phyloP scores from a whole-genome alignment of 2,113 vertebrate genomes.

The Eleginops maclovinus region DNA sequence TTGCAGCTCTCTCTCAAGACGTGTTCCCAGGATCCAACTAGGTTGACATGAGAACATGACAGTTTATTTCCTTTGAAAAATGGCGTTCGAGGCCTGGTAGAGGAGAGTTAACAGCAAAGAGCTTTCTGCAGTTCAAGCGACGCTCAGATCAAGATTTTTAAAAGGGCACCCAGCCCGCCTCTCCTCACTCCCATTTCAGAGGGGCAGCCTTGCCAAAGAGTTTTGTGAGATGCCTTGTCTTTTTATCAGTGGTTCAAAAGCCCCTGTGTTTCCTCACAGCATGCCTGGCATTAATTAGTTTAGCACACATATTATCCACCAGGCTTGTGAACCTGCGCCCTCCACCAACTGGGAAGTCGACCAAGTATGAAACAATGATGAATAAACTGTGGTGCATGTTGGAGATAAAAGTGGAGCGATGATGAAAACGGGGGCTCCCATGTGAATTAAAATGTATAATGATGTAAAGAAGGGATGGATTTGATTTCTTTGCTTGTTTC shows the following conservation, averaged over 20 bases:
- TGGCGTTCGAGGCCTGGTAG: slow-evolving; percentile 15
- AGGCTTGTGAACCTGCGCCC: slow-evolving; percentile 61
- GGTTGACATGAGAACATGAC: slow-evolving; percentile 56
- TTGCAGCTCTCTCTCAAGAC: slow-evolving; percentile 29
- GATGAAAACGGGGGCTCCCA: slow-evolving; percentile 33
- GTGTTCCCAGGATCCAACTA: slow-evolving; percentile 39
- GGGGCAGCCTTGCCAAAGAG: slow-evolving; percentile 49
- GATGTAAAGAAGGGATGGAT: slow-evolving; percentile 19
- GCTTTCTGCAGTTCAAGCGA: slow-evolving; percentile 67
- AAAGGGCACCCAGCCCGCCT: slow-evolving; percentile 38
- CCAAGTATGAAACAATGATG: slow-evolving; percentile 63
- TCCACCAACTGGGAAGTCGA: slow-evolving; percentile 47
- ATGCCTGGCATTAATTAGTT: slow-evolving; percentile 75
- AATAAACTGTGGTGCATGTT: slow-evolving; percentile 49
- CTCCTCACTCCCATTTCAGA: slow-evolving; percentile 52
- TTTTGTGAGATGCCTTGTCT: slow-evolving; percentile 58
- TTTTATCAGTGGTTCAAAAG: slow-evolving; percentile 63
- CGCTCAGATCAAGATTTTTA: slow-evolving; percentile 64
- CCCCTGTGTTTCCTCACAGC: slow-evolving; percentile 65
- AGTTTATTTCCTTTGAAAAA: slow-evolving; percentile 16
- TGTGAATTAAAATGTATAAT: slow-evolving; percentile 35
- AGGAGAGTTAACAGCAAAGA: slow-evolving; percentile 40
- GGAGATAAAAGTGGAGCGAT: slow-evolving; percentile 27
- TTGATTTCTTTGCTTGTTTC: slow-evolving; percentile 12
- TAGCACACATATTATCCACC: slow-evolving; percentile 62